Percentiles rank a stretch among this genome's conserved stretches.
These are phyloP conservation scores for Smutsia temminckii DNA, from an alignment of 2,797 vertebrate genomes.

Conservation along the genomic window DNA sequence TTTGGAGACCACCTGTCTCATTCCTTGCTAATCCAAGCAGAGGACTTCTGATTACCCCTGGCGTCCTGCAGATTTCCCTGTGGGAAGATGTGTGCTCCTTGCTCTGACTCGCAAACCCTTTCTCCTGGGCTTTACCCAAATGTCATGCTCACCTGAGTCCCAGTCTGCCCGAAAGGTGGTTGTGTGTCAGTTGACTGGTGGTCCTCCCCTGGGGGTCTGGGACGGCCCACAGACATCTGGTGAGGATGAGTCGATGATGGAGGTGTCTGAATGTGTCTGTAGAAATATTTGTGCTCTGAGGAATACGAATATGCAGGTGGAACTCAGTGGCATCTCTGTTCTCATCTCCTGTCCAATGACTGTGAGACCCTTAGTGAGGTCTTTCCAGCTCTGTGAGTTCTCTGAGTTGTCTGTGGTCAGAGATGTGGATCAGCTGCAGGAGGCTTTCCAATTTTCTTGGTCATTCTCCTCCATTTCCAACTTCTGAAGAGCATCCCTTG, in stretches of 20 bases:
- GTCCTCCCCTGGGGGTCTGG: constrained; percentile 78
- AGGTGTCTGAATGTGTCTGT: constrained; percentile 79
- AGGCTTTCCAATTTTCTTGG: constrained; percentile 78
- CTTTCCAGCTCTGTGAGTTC: constrained; percentile 77
- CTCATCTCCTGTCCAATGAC: constrained; percentile 74
- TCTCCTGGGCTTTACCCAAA: constrained; percentile 70
- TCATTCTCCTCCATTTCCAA: constrained; percentile 84
- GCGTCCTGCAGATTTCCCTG: constrained; percentile 79
- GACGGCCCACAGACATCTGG: constrained; percentile 70
- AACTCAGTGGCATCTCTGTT: constrained; percentile 80
- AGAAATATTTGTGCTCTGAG: constrained; percentile 80
- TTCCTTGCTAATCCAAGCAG: constrained; percentile 74
- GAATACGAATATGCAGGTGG: constrained; percentile 71
- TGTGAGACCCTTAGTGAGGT: constrained; percentile 70
- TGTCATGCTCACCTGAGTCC: constrained; percentile 51
- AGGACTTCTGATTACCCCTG: constrained; percentile 74
- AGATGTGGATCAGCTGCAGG: constrained; percentile 77
- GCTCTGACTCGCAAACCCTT: constrained; percentile 65
- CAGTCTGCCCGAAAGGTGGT: constrained; percentile 72
- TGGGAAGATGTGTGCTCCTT: constrained; percentile 84
- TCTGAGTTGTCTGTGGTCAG: constrained; percentile 79
- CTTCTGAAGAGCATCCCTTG: constrained; percentile 85
- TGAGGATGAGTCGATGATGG: constrained; percentile 76
- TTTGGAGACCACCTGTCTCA: constrained; percentile 73
- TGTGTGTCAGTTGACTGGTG: constrained; percentile 64